phyloP scores from a whole-genome alignment of 2,888 invertebrate species.

The Rotaria sp. region DNA sequence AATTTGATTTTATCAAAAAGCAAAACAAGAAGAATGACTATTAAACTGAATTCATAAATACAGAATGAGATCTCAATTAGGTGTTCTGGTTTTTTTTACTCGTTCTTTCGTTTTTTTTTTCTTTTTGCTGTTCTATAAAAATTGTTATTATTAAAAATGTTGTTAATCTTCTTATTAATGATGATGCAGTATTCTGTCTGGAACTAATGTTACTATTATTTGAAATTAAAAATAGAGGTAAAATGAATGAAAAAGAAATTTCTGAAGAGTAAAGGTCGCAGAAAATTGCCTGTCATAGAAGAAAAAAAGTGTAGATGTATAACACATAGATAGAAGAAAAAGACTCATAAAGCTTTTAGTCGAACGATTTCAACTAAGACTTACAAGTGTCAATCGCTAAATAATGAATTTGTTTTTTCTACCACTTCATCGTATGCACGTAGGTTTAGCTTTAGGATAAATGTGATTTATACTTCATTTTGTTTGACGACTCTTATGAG shows the following conservation, averaged over 20 bases:
- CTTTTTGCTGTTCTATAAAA: background rate
- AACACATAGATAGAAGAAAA: background rate
- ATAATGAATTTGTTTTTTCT: background rate
- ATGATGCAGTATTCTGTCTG: background rate
- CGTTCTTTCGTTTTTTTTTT: background rate
- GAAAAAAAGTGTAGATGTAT: background rate
- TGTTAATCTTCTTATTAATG: background rate
- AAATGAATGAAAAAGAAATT: background rate
- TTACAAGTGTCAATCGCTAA: background rate
- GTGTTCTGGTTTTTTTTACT: background rate
- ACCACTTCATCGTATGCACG: background rate
- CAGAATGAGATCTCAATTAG: background rate
- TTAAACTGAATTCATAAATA: background rate
- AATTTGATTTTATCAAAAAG: background rate
- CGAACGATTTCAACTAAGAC: background rate
- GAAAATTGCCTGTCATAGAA: background rate
- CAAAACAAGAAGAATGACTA: background rate
- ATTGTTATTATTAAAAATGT: background rate
- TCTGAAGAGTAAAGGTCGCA: background rate
- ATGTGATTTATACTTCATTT: background rate
- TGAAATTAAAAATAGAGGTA: background rate
- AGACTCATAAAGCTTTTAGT: background rate
- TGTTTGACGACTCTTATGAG: background rate
- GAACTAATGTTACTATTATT: background rate
- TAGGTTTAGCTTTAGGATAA: background rate